Evolutionary conservation across 2,113 vertebrate species (phyloP).

Genomic region (Mustelus asterias): DNA sequence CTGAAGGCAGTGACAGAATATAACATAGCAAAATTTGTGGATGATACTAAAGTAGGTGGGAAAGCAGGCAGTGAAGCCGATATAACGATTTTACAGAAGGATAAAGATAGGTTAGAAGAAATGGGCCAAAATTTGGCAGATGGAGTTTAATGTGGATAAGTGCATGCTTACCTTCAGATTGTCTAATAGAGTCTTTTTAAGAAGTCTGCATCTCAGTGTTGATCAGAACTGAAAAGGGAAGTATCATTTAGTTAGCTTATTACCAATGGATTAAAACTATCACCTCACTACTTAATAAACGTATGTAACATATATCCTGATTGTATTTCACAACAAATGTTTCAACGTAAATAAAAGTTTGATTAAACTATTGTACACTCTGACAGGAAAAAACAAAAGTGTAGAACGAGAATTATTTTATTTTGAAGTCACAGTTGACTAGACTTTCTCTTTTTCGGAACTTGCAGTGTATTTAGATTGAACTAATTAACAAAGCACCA

Average conservation of each 20-base stretch:
- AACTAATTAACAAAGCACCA: slow-evolving; percentile 15
- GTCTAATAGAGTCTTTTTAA: too few species aligned
- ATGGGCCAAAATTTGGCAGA: too few species aligned
- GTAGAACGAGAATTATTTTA: neutral
- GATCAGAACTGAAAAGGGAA: neutral
- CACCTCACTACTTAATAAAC: neutral
- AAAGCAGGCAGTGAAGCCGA: too few species aligned
- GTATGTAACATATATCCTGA: neutral
- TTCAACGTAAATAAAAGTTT: neutral
- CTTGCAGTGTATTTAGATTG: neutral
- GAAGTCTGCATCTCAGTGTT: too few species aligned
- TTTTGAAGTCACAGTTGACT: neutral
- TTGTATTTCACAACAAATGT: too few species aligned
- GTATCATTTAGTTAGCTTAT: neutral
- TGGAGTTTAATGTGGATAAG: too few species aligned
- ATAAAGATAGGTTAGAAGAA: too few species aligned
- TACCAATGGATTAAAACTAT: neutral
- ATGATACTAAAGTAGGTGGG: too few species aligned
- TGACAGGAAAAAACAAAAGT: neutral
- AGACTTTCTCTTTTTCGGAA: neutral
- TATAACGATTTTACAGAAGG: too few species aligned
- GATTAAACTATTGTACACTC: neutral
- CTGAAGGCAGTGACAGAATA: too few species aligned
- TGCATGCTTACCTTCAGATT: too few species aligned
- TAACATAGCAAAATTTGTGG: too few species aligned